These are phyloP conservation scores for Malacosoma neustria DNA, from an alignment of 2,888 invertebrate species.

Conservation along the genomic window DNA sequence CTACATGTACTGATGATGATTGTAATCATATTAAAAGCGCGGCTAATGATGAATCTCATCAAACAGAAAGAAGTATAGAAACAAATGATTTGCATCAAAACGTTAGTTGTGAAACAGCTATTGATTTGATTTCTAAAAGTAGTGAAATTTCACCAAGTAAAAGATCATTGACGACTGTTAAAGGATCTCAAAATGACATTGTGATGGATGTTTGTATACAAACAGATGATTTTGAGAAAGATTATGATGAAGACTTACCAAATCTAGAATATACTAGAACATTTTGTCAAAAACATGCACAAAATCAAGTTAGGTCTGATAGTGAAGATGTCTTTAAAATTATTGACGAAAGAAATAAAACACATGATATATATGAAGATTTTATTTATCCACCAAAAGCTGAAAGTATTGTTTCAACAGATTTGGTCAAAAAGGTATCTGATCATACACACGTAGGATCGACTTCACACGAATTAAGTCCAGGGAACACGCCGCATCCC, in stretches of 20 bases:
- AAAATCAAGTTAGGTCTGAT: background rate
- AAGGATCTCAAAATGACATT: background rate
- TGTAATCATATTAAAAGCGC: too few species aligned
- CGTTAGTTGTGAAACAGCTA: slow-evolving; percentile 4
- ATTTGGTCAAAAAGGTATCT: background rate
- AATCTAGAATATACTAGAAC: too few species aligned
- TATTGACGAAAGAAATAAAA: background rate
- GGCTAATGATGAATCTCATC: too few species aligned
- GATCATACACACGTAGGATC: background rate
- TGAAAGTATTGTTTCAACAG: background rate
- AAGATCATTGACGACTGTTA: background rate
- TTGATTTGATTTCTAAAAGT: slow-evolving; percentile 1
- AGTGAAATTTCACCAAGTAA: background rate
- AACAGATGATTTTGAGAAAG: slow-evolving; percentile 1
- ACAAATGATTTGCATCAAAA: slow-evolving; percentile 1
- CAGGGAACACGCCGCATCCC: background rate
- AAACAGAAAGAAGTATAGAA: too few species aligned
- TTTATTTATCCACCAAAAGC: background rate
- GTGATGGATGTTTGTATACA: background rate
- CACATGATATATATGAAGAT: background rate
- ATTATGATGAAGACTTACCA: background rate
- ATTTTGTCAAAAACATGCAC: too few species aligned
- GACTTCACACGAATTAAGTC: background rate
- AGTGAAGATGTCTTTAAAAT: slow-evolving; percentile 1
- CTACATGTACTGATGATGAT: too few species aligned